Conservation (phyloP, 37 sponge, comb jelly and placozoan species). For the Axinella damicornis region DNA sequence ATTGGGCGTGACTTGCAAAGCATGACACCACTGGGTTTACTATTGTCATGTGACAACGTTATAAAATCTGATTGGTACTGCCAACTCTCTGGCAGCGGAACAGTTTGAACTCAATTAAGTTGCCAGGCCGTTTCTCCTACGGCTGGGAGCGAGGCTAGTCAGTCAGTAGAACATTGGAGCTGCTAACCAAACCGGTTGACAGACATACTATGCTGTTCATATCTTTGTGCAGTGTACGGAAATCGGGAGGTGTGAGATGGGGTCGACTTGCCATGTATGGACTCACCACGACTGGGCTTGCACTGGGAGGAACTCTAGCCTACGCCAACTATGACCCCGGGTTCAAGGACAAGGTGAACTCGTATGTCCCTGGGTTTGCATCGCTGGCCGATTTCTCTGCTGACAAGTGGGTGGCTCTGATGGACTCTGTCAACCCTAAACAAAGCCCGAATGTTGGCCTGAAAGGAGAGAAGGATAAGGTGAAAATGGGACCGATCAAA, state of each 20-base stretch:
- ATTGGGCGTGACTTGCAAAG: too few species aligned
- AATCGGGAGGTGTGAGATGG: neutral
- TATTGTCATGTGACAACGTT: too few species aligned
- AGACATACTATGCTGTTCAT: neutral
- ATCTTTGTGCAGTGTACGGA: neutral
- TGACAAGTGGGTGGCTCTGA: constrained; percentile 10
- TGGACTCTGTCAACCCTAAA: constrained; percentile 3
- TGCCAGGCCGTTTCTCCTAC: too few species aligned
- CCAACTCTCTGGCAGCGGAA: too few species aligned
- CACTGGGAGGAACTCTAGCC: constrained; percentile 30
- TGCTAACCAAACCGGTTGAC: too few species aligned
- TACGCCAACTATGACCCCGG: constrained; percentile 55
- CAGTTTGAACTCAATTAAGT: too few species aligned
- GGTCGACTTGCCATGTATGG: neutral
- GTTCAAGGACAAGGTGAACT: constrained; percentile 47
- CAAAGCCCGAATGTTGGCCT: neutral
- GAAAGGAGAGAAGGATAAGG: neutral
- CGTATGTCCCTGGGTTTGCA: constrained; percentile 63
- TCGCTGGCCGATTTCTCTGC: constrained; percentile 24
- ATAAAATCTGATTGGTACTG: too few species aligned
- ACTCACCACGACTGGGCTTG: constrained; percentile 13
- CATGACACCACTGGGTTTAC: too few species aligned
- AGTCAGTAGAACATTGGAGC: too few species aligned
- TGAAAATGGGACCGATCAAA: neutral
- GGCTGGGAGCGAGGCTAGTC: too few species aligned